Evolutionary conservation across 2,888 invertebrate genomes (phyloP).

Genomic region (Eledona agricola): DNA sequence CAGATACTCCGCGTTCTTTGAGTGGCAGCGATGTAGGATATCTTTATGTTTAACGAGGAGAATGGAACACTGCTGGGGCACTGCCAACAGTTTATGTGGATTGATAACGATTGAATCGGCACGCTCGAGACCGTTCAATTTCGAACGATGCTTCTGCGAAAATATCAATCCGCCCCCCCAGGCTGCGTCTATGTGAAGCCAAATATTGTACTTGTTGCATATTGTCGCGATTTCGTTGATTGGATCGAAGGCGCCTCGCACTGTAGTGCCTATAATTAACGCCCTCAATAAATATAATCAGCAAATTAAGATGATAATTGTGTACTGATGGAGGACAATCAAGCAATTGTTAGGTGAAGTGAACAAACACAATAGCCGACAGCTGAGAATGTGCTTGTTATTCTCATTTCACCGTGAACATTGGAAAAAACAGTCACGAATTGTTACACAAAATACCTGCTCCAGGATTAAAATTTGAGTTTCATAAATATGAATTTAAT

Average conservation of each 20-base stretch:
- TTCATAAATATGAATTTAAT: no score
- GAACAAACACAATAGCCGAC: no score
- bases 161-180: conserved; percentile 71
- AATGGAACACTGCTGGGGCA: conserved; percentile 68
- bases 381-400: no score
- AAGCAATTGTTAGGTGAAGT: no score
- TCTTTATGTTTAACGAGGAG: conserved; percentile 61
- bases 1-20: conserved; percentile 65
- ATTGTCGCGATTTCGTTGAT: conserved; percentile 64
- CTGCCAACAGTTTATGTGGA: conserved; percentile 70
- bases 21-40: conserved; percentile 63
- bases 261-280: conserved; percentile 66
- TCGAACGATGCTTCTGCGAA: conserved; percentile 64
- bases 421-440: no score
- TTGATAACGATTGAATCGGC: conserved; percentile 70
- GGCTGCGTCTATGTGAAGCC: conserved; percentile 70
- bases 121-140: conserved; percentile 66
- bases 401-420: no score
- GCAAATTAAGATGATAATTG: no score
- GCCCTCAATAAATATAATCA: no score
- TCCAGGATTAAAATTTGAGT: no score
- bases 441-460: no score
- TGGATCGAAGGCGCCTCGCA: conserved; percentile 69
- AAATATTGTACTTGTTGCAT: conserved; percentile 64
- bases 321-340: no score